phyloP scores from a whole-genome alignment of 2,888 invertebrate species.

The Caenorhabditis imperialis region DNA sequence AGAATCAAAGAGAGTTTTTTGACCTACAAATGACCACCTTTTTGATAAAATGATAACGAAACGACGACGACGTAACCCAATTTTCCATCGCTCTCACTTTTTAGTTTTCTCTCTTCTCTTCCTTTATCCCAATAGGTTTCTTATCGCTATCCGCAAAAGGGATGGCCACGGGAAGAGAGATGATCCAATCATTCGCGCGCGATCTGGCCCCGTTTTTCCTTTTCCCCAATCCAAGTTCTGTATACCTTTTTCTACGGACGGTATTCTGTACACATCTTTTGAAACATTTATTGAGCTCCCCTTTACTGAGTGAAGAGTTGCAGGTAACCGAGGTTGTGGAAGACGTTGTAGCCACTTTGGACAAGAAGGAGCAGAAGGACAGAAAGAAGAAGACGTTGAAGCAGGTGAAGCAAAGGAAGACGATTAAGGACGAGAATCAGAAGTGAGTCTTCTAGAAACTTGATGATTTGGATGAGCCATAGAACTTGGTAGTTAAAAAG shows the following conservation, averaged over 20 bases:
- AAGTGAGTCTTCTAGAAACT: no score
- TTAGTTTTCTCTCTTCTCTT: no score
- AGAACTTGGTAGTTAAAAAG: no score
- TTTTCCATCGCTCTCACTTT: constrained; percentile 10
- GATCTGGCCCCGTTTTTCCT: constrained; percentile 34
- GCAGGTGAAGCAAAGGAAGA: constrained; percentile 38
- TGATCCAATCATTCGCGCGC: constrained; percentile 49
- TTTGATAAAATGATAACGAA: constrained; percentile 22
- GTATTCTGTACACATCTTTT: constrained; percentile 14
- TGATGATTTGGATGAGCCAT: no score
- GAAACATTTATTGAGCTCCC: not conserved
- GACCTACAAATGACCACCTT: constrained; percentile 37
- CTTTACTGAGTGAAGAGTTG: not conserved
- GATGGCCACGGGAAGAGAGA: not conserved
- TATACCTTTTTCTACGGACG: constrained; percentile 25
- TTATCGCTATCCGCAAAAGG: constrained; percentile 35
- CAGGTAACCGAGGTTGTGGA: constrained; percentile 47
- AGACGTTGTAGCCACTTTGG: constrained; percentile 33
- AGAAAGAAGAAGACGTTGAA: constrained; percentile 43
- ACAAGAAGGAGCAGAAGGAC: constrained; percentile 22
- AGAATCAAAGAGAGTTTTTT: constrained; percentile 35
- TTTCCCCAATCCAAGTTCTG: constrained; percentile 16
- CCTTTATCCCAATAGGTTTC: no score
- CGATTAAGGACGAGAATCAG: constrained; percentile 53
- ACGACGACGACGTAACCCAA: constrained; percentile 58